A percentile compares a stretch with the other conserved stretches of the same genome.
Evolutionary conservation across 1,140 invertebrate genomes (phyloP).

Genomic region (Aphelenchoides besseyi): DNA sequence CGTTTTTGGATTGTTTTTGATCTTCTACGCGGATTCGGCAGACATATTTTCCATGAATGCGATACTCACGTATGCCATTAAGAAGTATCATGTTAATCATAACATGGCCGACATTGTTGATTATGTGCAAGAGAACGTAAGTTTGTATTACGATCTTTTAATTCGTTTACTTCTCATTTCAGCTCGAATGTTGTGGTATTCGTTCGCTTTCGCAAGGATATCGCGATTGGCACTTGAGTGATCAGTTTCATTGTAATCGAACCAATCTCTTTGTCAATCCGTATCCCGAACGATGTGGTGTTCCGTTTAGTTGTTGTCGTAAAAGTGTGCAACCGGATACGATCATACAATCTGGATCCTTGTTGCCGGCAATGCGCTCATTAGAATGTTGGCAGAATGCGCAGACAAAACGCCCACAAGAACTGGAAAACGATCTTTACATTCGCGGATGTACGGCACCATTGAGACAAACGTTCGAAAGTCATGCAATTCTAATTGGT

Average conservation of each 20-base stretch:
- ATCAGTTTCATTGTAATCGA: slow-evolving; percentile 58
- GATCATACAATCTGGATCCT: slow-evolving; percentile 41
- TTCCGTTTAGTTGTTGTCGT: slow-evolving; percentile 59
- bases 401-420: slow-evolving; percentile 55
- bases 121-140: slow-evolving; percentile 58
- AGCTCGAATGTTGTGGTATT: slow-evolving; percentile 61
- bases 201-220: slow-evolving; percentile 56
- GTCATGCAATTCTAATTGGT: slow-evolving; percentile 57
- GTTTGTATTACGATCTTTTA: background rate
- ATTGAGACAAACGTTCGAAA: slow-evolving; percentile 52
- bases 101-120: slow-evolving; percentile 60
- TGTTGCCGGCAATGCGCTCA: slow-evolving; percentile 59
- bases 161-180: slow-evolving; percentile 31
- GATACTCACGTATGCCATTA: slow-evolving; percentile 48
- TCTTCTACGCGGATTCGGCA: slow-evolving; percentile 57
- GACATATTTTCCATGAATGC: slow-evolving; percentile 34
- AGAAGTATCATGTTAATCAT: slow-evolving; percentile 48
- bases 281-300: slow-evolving; percentile 61
- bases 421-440: slow-evolving; percentile 56
- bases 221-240: slow-evolving; percentile 60
- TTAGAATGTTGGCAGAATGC: slow-evolving; percentile 62
- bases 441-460: slow-evolving; percentile 57
- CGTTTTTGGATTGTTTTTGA: slow-evolving; percentile 54
- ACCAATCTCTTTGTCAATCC: slow-evolving; percentile 47
- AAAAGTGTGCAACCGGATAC: slow-evolving; percentile 56